phyloP scores from a whole-genome alignment of 2,113 vertebrate genomes.

The Callionymus lyra region DNA sequence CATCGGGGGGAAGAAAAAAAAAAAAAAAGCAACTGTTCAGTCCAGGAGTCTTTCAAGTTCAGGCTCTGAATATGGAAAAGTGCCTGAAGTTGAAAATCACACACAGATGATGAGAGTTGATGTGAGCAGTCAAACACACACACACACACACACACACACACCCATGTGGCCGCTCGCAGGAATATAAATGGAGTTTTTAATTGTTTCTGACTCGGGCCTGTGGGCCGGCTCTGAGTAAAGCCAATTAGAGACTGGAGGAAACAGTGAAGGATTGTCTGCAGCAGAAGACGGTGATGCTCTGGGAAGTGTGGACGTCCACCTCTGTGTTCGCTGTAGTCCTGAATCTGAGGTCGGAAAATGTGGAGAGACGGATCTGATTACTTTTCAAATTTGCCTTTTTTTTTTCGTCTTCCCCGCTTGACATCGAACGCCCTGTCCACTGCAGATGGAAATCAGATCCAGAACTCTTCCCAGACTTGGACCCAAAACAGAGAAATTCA shows the following conservation, averaged over 20 bases:
- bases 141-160: neutral
- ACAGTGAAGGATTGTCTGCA: constrained; percentile 69
- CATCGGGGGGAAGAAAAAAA: no score
- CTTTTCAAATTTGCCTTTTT: constrained; percentile 20
- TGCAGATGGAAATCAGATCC: constrained; percentile 64
- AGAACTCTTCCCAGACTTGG: constrained; percentile 56
- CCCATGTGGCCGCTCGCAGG: constrained; percentile 30
- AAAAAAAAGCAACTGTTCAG: constrained; percentile 60
- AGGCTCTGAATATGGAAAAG: no score
- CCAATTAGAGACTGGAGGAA: constrained; percentile 79
- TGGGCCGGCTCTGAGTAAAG: constrained; percentile 77
- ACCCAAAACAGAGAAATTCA: constrained; percentile 54
- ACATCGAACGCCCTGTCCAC: constrained; percentile 43
- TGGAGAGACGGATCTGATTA: constrained; percentile 58
- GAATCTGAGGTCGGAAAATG: constrained; percentile 45
- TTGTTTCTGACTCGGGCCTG: constrained; percentile 79
- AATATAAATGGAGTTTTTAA: constrained; percentile 88
- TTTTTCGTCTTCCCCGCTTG: constrained; percentile 3
- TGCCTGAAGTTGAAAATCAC: constrained; percentile 81
- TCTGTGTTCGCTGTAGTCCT: no score
- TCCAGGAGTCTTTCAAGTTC: constrained; percentile 72
- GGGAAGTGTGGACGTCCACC: no score
- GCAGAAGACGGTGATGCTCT: constrained; percentile 50
- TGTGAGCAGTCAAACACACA: constrained; percentile 65
- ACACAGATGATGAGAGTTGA: constrained; percentile 82